Evolutionary conservation across 2,888 invertebrate species (phyloP).

Genomic region (Pelosia muscerda): DNA sequence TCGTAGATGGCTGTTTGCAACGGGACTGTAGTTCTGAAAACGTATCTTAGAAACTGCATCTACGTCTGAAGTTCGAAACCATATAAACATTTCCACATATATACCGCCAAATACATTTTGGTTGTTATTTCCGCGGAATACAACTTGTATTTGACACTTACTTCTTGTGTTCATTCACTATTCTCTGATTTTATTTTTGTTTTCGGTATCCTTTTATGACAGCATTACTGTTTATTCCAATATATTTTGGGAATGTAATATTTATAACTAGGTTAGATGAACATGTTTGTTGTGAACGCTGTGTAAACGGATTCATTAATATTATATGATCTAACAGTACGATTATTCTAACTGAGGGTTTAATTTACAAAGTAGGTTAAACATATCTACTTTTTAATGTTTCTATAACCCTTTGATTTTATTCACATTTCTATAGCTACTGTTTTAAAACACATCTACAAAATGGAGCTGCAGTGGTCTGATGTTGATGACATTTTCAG

Average conservation of each 20-base stretch:
- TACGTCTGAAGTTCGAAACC: slow-evolving; percentile 54
- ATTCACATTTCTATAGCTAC: neutral
- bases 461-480: too few species aligned
- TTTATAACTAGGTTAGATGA: slow-evolving; percentile 10
- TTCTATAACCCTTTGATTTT: neutral
- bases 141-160: slow-evolving; percentile 54
- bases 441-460: too few species aligned
- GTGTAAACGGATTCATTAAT: neutral
- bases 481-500: too few species aligned
- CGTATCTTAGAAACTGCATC: slow-evolving; percentile 54
- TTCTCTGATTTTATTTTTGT: slow-evolving; percentile 42
- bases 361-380: neutral
- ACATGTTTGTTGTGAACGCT: neutral
- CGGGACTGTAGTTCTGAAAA: slow-evolving; percentile 57
- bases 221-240: slow-evolving; percentile 6
- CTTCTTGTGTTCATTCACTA: slow-evolving; percentile 45
- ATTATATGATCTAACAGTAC: neutral
- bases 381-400: neutral
- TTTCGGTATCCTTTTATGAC: slow-evolving; percentile 35
- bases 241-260: slow-evolving; percentile 17
- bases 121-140: slow-evolving; percentile 51
- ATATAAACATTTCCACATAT: slow-evolving; percentile 54
- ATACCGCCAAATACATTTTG: slow-evolving; percentile 40
- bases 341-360: neutral
- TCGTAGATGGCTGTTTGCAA: slow-evolving; percentile 68